These are phyloP conservation scores for Drosophila buzzatii DNA, from an alignment of 2,888 invertebrate genomes.

Conservation along the genomic window DNA sequence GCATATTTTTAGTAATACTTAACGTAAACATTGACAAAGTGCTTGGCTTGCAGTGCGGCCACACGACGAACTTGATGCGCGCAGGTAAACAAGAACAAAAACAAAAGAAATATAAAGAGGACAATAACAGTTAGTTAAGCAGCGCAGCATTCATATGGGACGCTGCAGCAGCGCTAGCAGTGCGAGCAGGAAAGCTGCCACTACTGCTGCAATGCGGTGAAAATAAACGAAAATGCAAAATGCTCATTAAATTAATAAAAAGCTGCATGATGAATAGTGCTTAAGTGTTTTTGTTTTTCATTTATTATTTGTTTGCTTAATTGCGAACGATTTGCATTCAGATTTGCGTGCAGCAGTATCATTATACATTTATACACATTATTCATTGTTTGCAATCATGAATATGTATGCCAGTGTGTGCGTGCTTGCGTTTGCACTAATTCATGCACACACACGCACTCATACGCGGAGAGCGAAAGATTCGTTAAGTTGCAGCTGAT, in stretches of 20 bases:
- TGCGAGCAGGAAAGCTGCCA: slow-evolving; percentile 14
- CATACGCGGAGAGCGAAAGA: neutral
- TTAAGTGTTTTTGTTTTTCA: slow-evolving; percentile 5
- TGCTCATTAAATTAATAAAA: slow-evolving; percentile 1
- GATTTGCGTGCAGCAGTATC: slow-evolving; percentile 21
- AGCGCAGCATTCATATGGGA: slow-evolving; percentile 4
- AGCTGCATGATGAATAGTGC: slow-evolving; percentile 13
- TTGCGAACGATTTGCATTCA: slow-evolving; percentile 16
- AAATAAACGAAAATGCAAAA: neutral
- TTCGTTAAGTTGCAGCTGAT: slow-evolving; percentile 56
- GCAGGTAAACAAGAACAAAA: slow-evolving; percentile 48
- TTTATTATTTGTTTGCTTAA: slow-evolving; percentile 10
- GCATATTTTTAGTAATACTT: slow-evolving; percentile 34
- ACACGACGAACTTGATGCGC: slow-evolving; percentile 33
- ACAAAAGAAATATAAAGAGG: slow-evolving; percentile 18
- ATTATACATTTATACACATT: slow-evolving; percentile 10
- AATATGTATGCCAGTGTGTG: slow-evolving; percentile 24
- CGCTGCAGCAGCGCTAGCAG: slow-evolving; percentile 23
- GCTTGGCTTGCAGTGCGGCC: slow-evolving; percentile 17
- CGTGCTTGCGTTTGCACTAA: slow-evolving; percentile 29
- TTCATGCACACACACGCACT: slow-evolving; percentile 17
- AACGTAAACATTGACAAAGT: slow-evolving; percentile 70
- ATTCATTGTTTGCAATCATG: slow-evolving; percentile 24
- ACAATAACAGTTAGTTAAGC: slow-evolving; percentile 46
- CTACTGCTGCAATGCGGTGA: slow-evolving; percentile 11